These are phyloP conservation scores for Actenoides lindsayi DNA, from an alignment of 2,113 vertebrate genomes.

Conservation along the genomic window DNA sequence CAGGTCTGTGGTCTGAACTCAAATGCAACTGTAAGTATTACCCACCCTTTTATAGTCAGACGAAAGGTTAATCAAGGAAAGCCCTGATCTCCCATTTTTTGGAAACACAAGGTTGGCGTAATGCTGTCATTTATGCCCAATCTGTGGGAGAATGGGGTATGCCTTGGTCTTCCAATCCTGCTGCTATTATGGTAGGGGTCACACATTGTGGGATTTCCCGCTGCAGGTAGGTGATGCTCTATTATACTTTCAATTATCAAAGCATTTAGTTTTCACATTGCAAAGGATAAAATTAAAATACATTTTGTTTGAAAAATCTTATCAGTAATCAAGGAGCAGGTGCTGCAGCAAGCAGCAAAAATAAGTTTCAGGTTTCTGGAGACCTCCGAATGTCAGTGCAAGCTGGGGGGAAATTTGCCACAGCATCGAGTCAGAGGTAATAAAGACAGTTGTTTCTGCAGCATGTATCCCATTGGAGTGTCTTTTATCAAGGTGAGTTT, in stretches of 20 bases:
- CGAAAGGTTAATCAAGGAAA: not conserved
- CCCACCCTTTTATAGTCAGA: not conserved
- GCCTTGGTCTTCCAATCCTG: not conserved
- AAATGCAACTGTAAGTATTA: not conserved
- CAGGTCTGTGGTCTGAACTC: not conserved
- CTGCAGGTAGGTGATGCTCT: not conserved
- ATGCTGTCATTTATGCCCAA: not conserved
- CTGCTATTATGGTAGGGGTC: not conserved
- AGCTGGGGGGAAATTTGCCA: not conserved
- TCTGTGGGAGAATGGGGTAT: not conserved
- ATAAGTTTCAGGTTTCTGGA: not conserved
- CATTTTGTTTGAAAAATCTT: not conserved
- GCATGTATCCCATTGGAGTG: not conserved
- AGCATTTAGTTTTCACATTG: not conserved
- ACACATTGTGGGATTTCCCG: not conserved
- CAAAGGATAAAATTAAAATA: not conserved
- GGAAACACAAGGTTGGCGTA: not conserved
- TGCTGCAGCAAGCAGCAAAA: not conserved
- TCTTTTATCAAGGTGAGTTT: not conserved
- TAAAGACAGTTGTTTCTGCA: not conserved
- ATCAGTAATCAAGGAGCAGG: not conserved
- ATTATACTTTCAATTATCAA: rapidly evolving
- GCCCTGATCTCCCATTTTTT: not conserved
- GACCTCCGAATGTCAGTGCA: not conserved
- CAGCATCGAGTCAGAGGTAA: not conserved